Evolutionary conservation across 92 coral and sea anemone genomes (phyloP).

Genomic region (Micromussa lordhowensis): DNA sequence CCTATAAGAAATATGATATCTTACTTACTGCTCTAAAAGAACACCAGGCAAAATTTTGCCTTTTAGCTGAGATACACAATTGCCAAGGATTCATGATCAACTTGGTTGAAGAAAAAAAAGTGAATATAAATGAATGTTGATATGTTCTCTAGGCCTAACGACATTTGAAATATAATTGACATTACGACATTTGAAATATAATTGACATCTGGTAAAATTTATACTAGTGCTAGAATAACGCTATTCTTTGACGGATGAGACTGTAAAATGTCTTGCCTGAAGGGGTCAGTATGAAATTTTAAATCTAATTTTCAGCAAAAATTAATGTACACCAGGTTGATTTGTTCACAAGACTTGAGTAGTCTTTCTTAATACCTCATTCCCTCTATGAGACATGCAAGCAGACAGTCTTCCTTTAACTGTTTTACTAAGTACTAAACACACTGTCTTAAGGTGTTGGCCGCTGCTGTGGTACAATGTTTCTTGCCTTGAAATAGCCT

Average conservation of each 20-base stretch:
- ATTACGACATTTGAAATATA: background rate
- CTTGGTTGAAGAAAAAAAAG: background rate
- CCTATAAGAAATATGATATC: too few species aligned
- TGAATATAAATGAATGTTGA: background rate
- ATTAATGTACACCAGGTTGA: background rate
- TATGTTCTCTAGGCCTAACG: background rate
- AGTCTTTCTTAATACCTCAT: too few species aligned
- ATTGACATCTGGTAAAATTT: background rate
- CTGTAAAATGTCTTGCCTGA: background rate
- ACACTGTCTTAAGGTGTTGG: background rate
- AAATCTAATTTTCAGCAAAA: background rate
- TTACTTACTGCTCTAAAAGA: too few species aligned
- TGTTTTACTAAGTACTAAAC: background rate
- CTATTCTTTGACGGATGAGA: background rate
- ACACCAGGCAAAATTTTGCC: background rate
- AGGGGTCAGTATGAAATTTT: background rate
- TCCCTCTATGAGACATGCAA: too few species aligned
- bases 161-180: background rate
- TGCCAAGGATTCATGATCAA: background rate
- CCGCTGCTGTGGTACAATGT: slow-evolving; percentile 66
- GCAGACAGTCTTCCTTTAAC: too few species aligned
- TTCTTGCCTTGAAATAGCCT: slow-evolving; percentile 82
- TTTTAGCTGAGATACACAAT: background rate
- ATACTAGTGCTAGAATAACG: background rate
- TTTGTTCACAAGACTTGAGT: too few species aligned